Evolutionary conservation across 2,113 vertebrate genomes (phyloP).

Genomic region (Podiceps cristatus): DNA sequence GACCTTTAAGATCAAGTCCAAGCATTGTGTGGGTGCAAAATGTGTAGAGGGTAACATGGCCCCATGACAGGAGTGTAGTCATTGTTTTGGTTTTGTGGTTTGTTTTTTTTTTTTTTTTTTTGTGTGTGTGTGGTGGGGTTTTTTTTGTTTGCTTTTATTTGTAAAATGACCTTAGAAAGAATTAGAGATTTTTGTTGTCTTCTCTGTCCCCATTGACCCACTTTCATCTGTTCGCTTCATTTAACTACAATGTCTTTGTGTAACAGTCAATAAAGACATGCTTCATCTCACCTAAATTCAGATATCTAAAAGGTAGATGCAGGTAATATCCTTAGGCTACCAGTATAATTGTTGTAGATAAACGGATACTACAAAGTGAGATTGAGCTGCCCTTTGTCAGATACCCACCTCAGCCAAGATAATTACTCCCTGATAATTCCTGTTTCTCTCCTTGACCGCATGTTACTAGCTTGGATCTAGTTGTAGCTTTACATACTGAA

Average conservation of each 20-base stretch:
- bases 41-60: not conserved
- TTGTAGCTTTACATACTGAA: not conserved
- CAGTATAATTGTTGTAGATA: not conserved
- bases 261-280: conserved; percentile 15
- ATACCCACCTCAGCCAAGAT: not conserved
- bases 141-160: not conserved
- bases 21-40: not conserved
- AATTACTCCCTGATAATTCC: not conserved
- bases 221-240: not conserved
- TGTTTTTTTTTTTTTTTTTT: not conserved
- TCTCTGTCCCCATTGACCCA: not conserved
- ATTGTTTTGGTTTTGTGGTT: not conserved
- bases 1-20: no score
- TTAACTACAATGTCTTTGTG: conserved; percentile 12
- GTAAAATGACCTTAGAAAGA: not conserved
- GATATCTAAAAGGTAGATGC: not conserved
- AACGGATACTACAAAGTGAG: not conserved
- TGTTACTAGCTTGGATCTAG: not conserved
- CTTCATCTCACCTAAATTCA: conserved; percentile 34
- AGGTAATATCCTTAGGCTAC: not conserved
- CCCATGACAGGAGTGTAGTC: not conserved
- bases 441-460: not conserved
- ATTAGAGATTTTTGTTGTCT: not conserved
- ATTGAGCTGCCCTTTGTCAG: not conserved
- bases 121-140: not conserved